Base-by-base conservation (phyloP, 2,888 invertebrate species). In the Diarsia dahlii region DNA sequence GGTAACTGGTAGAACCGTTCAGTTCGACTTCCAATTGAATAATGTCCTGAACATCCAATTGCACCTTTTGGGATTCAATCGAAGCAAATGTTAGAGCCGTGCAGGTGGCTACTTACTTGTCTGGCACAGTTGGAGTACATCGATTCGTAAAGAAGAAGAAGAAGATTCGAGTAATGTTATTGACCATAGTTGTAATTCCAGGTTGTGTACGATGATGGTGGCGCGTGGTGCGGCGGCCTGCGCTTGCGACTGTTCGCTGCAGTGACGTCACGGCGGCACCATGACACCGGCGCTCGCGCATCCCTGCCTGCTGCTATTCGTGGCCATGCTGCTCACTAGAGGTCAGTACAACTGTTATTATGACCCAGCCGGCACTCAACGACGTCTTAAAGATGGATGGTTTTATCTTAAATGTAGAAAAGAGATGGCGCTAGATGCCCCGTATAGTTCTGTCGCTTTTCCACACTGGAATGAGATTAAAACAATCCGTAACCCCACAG, bases 271-370 rank as follows among this genome's bases (percentile, higher is more conserved):
- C 80, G 67, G 75, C 75, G 64, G 76, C 89, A 92, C 82, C 74
- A 94, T 95, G 94, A 89, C 88, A 85, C 76, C 85, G n/a, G 79
- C 86, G 78, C 85, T 80, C 34, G 85, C 89, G 81, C 90, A 88
- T 60, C 85, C 88, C 15, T 91, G 92, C 50, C 88, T 92, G 63
- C 84, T 95, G 20, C 87, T 95, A 63, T 88, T 94, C 28, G 89
- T 90, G 67, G 84, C 93, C 56, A 90, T 94, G 88, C 87, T 95
- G 69, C 88, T 95, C 28, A 91, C 91, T 75, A 90, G 92, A 92
- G 95, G 95, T 95, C 74, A 87, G 90, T 88, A 46, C 2, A 8
- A 12, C 15, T 9, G 3, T 34, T 18, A 28, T 56, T 23, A 58
- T 58, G 58, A 58, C 58, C n/a, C 6, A 39, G 39, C 4, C 5